Conservation (phyloP, 2,113 vertebrate species). For the Halcyon senegalensis region DNA sequence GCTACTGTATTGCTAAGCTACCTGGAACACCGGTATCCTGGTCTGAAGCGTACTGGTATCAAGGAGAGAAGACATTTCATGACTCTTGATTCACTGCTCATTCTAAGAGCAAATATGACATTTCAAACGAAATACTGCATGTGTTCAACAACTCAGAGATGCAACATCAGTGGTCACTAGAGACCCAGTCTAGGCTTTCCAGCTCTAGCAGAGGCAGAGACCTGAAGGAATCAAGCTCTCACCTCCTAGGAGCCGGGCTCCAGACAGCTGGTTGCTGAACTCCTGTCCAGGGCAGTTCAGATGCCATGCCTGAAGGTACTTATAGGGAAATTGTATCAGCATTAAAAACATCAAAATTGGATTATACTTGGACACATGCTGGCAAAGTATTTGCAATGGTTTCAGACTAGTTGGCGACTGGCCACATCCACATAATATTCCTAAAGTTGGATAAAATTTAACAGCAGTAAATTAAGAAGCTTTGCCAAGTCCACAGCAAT, state of each 20-base stretch:
- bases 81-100: neutral
- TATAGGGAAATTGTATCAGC: neutral
- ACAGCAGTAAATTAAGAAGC: constrained; percentile 30
- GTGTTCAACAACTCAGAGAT: neutral
- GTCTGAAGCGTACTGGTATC: neutral
- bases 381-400: constrained; percentile 36
- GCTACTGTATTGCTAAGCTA: neutral
- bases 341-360: constrained; percentile 16
- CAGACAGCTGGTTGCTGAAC: neutral
- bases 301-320: neutral
- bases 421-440: constrained; percentile 23
- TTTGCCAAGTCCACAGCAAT: neutral
- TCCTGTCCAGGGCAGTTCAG: neutral
- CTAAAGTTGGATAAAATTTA: constrained; percentile 45
- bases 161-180: neutral
- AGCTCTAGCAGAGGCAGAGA: neutral
- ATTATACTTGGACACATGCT: constrained; percentile 34
- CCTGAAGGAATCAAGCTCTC: neutral
- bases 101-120: too few species aligned
- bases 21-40: neutral
- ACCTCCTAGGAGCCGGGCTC: neutral
- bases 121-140: neutral
- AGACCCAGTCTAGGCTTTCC: neutral
- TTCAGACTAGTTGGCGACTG: constrained; percentile 18
- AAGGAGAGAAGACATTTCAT: neutral